A percentile compares a stretch with the other conserved stretches of the same genome.
Conservation (phyloP, 1,140 invertebrate genomes). For the Rhagoletis zephyria region DNA sequence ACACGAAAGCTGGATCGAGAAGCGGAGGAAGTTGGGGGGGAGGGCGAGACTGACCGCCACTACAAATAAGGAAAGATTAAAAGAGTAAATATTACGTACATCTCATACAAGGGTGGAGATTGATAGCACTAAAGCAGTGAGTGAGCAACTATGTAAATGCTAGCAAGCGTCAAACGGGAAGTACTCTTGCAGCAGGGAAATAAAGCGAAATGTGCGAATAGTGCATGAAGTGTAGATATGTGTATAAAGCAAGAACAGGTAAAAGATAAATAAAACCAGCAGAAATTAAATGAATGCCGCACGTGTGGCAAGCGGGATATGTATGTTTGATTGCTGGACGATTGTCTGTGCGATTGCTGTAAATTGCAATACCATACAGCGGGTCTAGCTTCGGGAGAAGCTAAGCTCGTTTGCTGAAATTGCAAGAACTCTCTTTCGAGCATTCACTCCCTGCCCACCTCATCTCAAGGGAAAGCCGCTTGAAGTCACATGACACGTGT, state of each 20-base stretch:
- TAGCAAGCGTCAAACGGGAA: not conserved
- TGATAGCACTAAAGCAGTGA: not conserved
- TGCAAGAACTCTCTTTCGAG: not conserved
- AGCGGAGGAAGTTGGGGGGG: not conserved
- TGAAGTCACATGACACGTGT: no score
- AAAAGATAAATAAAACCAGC: not conserved
- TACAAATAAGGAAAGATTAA: not conserved
- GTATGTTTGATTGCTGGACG: not conserved
- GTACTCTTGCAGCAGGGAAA: no score
- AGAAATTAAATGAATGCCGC: not conserved
- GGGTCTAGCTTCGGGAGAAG: not conserved
- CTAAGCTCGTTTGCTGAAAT: not conserved
- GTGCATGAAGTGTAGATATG: no score
- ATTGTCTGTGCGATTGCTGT: not conserved
- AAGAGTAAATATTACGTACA: not conserved
- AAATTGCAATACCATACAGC: not conserved
- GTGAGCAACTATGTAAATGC: not conserved
- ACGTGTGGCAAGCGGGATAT: constrained; percentile 30
- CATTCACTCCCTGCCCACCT: no score
- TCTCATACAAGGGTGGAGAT: not conserved
- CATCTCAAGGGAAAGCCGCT: no score
- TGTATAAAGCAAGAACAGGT: not conserved
- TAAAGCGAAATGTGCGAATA: not conserved
- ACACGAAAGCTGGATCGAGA: not conserved
- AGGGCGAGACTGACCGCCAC: not conserved